A percentile compares a stretch with the other conserved stretches of the same genome.
Conservation (phyloP, 2,888 invertebrate genomes). For the Argyresthia goedartella region DNA sequence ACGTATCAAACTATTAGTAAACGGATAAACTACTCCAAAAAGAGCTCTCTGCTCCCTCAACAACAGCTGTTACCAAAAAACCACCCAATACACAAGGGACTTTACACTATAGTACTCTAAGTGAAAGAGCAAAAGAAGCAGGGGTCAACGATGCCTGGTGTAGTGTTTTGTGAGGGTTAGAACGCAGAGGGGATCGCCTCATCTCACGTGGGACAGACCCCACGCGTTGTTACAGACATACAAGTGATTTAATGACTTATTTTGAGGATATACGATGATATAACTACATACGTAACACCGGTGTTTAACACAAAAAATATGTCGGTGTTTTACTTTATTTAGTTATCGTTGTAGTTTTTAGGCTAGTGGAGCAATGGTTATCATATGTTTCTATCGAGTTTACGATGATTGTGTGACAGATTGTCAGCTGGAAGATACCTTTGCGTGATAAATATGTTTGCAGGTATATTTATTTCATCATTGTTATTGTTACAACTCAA, state of each 20-base stretch:
- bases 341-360: no score
- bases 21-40: constrained; percentile 45
- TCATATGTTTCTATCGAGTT: no score
- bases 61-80: constrained; percentile 41
- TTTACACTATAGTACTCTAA: no score
- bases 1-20: constrained; percentile 36
- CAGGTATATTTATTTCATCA: no score
- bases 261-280: constrained; percentile 4
- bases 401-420: no score
- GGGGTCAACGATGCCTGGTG: constrained; percentile 20
- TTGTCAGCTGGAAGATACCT: no score
- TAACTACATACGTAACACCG: neutral
- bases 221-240: constrained; percentile 45
- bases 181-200: constrained; percentile 27
- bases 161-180: constrained; percentile 24
- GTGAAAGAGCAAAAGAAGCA: no score
- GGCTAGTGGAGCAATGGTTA: no score
- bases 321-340: no score
- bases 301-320: no score
- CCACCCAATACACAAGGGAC: constrained; percentile 12
- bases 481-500: no score
- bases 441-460: no score
- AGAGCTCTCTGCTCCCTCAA: constrained; percentile 17
- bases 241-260: constrained; percentile 56
- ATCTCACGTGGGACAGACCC: constrained; percentile 58